Evolutionary conservation across 2,888 invertebrate genomes (phyloP), one percentile per base, ranked within the genome.

Genomic region (Dasysyrphus tricinctus): DNA sequence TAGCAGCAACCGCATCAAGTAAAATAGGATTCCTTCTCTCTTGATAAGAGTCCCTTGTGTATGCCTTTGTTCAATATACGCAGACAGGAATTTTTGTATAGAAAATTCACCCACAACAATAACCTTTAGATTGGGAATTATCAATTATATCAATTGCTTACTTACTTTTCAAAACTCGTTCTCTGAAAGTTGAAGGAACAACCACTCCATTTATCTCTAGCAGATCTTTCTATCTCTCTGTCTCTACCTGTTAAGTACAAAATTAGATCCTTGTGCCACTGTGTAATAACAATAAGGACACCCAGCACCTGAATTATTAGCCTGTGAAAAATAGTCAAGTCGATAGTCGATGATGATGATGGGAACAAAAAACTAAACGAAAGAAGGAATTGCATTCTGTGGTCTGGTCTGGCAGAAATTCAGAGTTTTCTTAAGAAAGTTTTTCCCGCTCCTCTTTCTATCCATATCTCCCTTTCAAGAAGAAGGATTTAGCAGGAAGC

Each of bases 131-230:
- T 80, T 80, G 84, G 76, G 77, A 85, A 85, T 85, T 85, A 85
- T 75, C 84, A 84, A 84, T 80, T 84, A 67, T 67, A 84, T 77
- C 84, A 77, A 85, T 85, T 85, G 79, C 61, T 69, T 77, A 59
- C 72, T 72, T 83, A 74, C 83, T 79, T 79, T 57, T 59, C 73
- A 77, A 24, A 61, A 65, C 44, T 39, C 59, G 56, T 83, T 78
- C 67, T 47, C 34, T 42, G 24, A 12, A 37, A 5, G 29, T 54
- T 19, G 19, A 39, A 51, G n/a, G 16, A 79, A 44, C 37, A 72
- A 70, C 16, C 11, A 39, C 69, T 51, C 11, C 49, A 32, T 67
- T 39, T 54, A 69, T 39, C 54, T 69, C 14, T 24, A 37, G 14
- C n/a, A 49, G 65, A 44, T 49, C 12, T 39, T 11, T 65, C 44